A percentile compares a stretch with the other conserved stretches of the same genome.
Conservation (phyloP, 2,888 invertebrate genomes). For the Creontiades dilutus region DNA sequence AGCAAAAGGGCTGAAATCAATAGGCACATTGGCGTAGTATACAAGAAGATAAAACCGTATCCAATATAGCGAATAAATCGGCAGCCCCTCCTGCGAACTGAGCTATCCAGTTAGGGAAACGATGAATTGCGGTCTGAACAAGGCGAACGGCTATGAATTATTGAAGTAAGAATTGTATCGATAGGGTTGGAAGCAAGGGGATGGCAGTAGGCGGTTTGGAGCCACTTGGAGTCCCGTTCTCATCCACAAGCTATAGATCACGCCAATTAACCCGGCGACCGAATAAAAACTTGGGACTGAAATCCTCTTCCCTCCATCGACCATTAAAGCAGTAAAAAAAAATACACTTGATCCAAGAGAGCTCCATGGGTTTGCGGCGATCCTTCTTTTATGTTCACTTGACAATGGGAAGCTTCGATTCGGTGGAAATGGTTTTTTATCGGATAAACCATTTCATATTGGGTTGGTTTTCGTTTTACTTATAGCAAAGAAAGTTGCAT, state of each 20-base stretch:
- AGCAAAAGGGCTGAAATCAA: too few relatives aligned
- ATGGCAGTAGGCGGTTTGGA: neutral
- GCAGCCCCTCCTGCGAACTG: neutral
- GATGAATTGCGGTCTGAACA: neutral
- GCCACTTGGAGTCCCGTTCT: slow-evolving; percentile 44
- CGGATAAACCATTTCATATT: slow-evolving; percentile 1
- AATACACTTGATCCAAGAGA: neutral
- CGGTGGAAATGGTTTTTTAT: slow-evolving; percentile 15
- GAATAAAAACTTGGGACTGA: slow-evolving; percentile 45
- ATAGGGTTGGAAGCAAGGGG: neutral
- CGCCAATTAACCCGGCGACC: slow-evolving; percentile 56
- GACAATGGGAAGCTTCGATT: slow-evolving; percentile 3
- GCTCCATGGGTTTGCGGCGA: slow-evolving; percentile 14
- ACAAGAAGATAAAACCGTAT: neutral
- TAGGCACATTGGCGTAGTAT: neutral
- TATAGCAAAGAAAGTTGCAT: neutral
- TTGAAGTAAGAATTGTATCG: slow-evolving; percentile 46
- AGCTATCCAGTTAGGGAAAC: neutral
- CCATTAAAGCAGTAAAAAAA: slow-evolving; percentile 45
- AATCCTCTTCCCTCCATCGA: slow-evolving; percentile 8
- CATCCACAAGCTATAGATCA: slow-evolving; percentile 55
- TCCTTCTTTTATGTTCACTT: neutral
- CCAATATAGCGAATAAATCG: neutral
- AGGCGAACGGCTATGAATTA: slow-evolving; percentile 3
- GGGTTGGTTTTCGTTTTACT: neutral